A percentile compares a stretch with the other conserved stretches of the same genome.
These are phyloP conservation scores for Gallirallus australis DNA, from an alignment of 2,797 vertebrate genomes.

Conservation along the genomic window DNA sequence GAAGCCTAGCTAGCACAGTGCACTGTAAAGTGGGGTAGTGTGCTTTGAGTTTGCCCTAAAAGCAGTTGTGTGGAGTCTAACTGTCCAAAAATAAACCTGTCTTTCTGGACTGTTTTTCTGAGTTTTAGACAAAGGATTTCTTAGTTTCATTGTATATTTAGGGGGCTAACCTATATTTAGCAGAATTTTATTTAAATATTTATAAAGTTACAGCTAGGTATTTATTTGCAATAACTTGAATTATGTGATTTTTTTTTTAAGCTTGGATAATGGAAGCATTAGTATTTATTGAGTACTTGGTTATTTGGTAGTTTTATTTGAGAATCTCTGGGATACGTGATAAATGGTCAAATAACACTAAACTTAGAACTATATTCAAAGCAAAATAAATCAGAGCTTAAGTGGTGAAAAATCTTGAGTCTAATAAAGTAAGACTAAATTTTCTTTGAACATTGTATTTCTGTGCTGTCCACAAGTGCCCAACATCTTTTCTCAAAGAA, in stretches of 20 bases:
- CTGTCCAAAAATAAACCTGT: background rate
- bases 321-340: constrained; percentile 8
- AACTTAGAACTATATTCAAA: background rate
- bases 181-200: constrained; percentile 58
- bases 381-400: background rate
- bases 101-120: background rate
- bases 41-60: background rate
- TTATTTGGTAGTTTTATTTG: constrained; percentile 42
- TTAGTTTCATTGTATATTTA: constrained; percentile 2
- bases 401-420: background rate
- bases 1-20: background rate
- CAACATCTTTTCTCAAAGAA: constrained; percentile 11
- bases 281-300: constrained; percentile 57
- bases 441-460: background rate
- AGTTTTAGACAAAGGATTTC: background rate
- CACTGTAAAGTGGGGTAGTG: background rate
- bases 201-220: constrained; percentile 15
- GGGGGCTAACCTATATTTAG: background rate
- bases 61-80: background rate
- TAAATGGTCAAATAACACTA: background rate
- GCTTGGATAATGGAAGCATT: background rate
- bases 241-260: background rate
- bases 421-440: background rate
- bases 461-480: constrained; percentile 28
- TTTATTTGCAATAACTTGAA: constrained; percentile 62